Percentiles rank a stretch among this genome's conserved stretches.
Conservation (phyloP, 2,888 invertebrate species). For the Epirrhoe alternata region DNA sequence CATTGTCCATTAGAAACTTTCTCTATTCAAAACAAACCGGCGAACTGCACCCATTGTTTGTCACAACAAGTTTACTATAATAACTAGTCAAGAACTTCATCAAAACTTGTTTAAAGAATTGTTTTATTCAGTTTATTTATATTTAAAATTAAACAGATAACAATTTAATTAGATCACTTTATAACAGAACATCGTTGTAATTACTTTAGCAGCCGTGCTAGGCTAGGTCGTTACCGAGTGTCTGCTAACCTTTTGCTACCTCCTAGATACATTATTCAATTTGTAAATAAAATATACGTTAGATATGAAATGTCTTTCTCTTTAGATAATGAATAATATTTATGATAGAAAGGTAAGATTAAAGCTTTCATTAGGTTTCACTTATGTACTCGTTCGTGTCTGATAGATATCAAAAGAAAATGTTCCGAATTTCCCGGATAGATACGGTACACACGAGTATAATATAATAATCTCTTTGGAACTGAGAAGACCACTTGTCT, state of each 20-base stretch:
- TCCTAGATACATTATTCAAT: too few relatives aligned
- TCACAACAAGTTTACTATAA: background rate
- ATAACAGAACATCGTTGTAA: too few relatives aligned
- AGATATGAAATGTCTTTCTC: too few relatives aligned
- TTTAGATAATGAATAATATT: too few relatives aligned
- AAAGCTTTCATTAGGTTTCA: background rate
- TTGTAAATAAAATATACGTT: too few relatives aligned
- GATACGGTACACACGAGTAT: background rate
- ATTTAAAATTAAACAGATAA: too few relatives aligned
- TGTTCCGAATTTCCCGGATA: background rate
- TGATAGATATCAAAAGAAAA: background rate
- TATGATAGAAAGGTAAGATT: too few relatives aligned
- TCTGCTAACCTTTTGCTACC: too few relatives aligned
- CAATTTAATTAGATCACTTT: too few relatives aligned
- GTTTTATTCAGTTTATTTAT: too few relatives aligned
- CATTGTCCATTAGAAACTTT: conserved; percentile 14
- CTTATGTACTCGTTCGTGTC: background rate
- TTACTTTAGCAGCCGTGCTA: too few relatives aligned
- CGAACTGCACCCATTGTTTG: conserved; percentile 15
- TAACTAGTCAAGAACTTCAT: background rate
- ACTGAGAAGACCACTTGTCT: background rate
- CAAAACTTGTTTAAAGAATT: background rate
- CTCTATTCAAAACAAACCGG: conserved; percentile 11
- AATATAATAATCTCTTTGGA: background rate
- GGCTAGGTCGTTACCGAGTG: too few relatives aligned